These are phyloP conservation scores for Troglohyphantes excavatus DNA, from an alignment of 2,888 invertebrate species.

Conservation along the genomic window DNA sequence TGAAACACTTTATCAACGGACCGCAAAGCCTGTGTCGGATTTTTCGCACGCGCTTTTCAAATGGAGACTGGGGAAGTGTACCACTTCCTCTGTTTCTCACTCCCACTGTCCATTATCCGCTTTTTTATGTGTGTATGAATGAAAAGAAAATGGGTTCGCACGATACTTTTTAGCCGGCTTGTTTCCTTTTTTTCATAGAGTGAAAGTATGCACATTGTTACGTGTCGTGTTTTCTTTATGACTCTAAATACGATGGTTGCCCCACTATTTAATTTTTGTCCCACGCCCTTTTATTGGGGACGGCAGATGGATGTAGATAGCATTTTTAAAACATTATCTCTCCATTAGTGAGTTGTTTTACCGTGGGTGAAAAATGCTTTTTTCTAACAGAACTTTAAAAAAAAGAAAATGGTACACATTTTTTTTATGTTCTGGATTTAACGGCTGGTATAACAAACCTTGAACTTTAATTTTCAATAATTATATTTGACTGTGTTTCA, in stretches of 20 bases:
- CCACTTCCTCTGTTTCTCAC: conserved; percentile 62
- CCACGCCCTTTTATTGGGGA: conserved; percentile 13
- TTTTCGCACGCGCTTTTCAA: conserved; percentile 66
- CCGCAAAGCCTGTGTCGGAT: conserved; percentile 73
- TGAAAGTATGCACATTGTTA: conserved; percentile 69
- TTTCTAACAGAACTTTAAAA: no score
- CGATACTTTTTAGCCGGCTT: conserved; percentile 50
- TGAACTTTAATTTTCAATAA: no score
- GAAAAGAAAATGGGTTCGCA: conserved; percentile 50
- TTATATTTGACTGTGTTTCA: no score
- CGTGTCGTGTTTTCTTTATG: conserved; percentile 49
- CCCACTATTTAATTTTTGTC: conserved; percentile 23
- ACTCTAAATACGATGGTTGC: conserved; percentile 60
- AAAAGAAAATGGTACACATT: no score
- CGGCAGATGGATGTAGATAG: not conserved
- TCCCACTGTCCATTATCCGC: no score
- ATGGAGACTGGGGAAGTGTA: conserved; percentile 40
- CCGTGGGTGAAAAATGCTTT: no score
- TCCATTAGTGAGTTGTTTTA: no score
- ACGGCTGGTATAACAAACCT: no score
- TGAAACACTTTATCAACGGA: conserved; percentile 69
- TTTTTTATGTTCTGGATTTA: no score
- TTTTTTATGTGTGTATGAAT: conserved; percentile 49
- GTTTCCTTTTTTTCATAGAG: conserved; percentile 58
- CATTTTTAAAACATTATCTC: no score